These are phyloP conservation scores for Orchestia grillus DNA, from an alignment of 1,140 invertebrate species.

Conservation along the genomic window DNA sequence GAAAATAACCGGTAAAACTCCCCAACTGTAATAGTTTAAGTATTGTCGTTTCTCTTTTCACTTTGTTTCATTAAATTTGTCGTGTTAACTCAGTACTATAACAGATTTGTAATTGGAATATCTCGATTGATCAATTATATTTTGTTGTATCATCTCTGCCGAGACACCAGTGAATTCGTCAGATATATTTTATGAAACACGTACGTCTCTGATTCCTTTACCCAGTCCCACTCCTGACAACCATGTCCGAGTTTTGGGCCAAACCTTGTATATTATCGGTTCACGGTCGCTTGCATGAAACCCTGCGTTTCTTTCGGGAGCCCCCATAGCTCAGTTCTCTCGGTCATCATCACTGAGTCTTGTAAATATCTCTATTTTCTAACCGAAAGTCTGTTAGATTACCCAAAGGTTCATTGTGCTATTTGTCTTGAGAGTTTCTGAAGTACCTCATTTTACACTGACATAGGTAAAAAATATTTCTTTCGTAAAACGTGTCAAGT, in stretches of 20 bases:
- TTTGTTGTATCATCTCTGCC: not conserved
- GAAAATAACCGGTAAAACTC: not conserved
- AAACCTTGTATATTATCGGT: conserved; percentile 9
- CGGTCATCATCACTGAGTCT: not conserved
- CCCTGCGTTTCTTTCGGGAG: not conserved
- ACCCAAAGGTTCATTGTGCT: not conserved
- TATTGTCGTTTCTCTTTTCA: not conserved
- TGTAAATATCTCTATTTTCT: not conserved
- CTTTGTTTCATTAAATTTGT: not conserved
- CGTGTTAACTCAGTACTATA: not conserved
- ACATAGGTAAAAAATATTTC: not conserved
- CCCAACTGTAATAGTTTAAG: not conserved
- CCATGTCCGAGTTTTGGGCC: not conserved
- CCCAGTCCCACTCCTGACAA: not conserved
- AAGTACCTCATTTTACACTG: not conserved
- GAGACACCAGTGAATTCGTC: not conserved
- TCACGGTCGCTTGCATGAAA: conserved; percentile 1
- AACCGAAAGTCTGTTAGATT: not conserved
- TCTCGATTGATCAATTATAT: not conserved
- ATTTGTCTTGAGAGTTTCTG: not conserved
- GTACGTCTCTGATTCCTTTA: not conserved
- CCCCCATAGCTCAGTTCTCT: not conserved
- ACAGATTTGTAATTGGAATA: not conserved
- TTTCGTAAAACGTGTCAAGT: not conserved
- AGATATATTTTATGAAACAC: not conserved